Evolutionary conservation across 92 coral and sea anemone genomes (phyloP).

Genomic region (Porites lobata): DNA sequence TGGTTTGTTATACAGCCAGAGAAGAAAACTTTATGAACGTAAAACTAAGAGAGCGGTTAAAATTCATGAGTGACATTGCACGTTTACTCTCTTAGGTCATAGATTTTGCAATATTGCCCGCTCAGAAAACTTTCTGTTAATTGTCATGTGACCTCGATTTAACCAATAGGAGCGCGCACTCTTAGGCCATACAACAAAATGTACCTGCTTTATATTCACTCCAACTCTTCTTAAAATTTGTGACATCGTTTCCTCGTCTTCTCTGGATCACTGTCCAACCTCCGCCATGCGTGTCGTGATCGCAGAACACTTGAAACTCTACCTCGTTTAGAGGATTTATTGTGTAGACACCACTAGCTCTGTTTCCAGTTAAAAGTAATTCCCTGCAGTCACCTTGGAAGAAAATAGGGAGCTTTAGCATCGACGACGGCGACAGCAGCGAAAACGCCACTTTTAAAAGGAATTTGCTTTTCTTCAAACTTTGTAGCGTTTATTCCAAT

Average conservation of each 20-base stretch:
- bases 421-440: too few relatives aligned
- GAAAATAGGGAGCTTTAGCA: not conserved
- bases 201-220: constrained; percentile 48
- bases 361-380: constrained; percentile 48
- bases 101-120: too few relatives aligned
- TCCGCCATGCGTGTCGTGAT: constrained; percentile 77
- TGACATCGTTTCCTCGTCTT: not conserved
- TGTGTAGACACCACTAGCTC: constrained; percentile 39
- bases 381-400: constrained; percentile 68
- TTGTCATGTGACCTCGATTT: too few relatives aligned
- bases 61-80: too few relatives aligned
- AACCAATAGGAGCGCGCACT: not conserved
- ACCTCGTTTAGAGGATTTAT: constrained; percentile 34
- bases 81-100: too few relatives aligned
- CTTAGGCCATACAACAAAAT: not conserved
- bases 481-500: too few relatives aligned
- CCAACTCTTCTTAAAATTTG: constrained; percentile 12
- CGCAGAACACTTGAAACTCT: constrained; percentile 72
- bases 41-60: too few relatives aligned
- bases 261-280: constrained; percentile 78
- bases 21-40: too few relatives aligned
- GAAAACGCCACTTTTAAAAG: too few relatives aligned
- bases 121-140: too few relatives aligned
- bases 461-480: too few relatives aligned
- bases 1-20: too few relatives aligned